Evolutionary conservation across 2,888 invertebrate species (phyloP), one percentile per base, ranked within the genome.

Genomic region (Drosophila peninsularis): DNA sequence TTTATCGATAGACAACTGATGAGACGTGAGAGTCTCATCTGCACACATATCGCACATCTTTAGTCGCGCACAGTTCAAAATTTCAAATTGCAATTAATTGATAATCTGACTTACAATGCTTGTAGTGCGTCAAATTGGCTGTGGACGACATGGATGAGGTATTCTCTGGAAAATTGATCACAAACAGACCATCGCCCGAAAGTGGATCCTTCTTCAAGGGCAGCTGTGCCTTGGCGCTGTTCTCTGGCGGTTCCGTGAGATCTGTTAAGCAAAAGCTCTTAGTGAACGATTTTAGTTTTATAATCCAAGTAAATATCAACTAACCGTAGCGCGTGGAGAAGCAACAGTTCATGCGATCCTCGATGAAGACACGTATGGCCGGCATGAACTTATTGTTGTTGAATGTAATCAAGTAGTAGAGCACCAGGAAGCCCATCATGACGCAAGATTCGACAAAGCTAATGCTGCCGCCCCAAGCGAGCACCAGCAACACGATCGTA

Each of bases 381-480:
- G 91, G 93, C 85, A 93, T 93, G 57, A 94, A 92, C 82, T 93
- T 93, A 61, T 93, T 92, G 82, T 95, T 95, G 85, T 95, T 94
- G 90, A 96, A 96, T 93, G 97, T 95, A 0, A 96, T 81, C 10
- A 94, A 78, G 91, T 96, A 96, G 92, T 98, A 98, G 5, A 94
- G 78, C 44, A 96, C 90, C 86, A 97, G 96, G n/a, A 97, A 93
- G 0, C 95, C 90, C 75, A 96, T 94, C 70, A 98, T 94, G 0
- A 95, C 92, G 47, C 95, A 83, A 0, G 96, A 95, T 91, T 98
- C 98, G 84, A 94, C 95, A 96, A 97, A 97, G 69, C 94, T 94
- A 32, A 98, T 94, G 62, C 93, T 92, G 2, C 95, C 95, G 81
- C 98, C 98, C 95, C 96, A 96, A 32, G 97, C 95, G 52, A 97